Conservation (phyloP, 1,140 invertebrate species). For the Pachypeltis micranthus region DNA sequence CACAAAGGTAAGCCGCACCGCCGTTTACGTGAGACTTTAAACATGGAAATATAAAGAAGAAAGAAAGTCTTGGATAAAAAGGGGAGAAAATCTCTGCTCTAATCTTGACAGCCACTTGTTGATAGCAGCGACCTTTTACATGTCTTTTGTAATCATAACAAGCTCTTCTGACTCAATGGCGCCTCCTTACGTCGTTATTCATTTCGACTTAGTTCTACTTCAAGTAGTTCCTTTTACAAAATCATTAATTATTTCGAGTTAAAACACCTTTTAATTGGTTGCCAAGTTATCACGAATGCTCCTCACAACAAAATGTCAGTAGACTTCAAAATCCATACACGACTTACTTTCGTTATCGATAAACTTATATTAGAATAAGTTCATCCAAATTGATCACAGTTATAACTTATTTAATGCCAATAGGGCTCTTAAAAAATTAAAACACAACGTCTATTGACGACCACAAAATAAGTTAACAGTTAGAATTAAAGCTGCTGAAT, state of each 20-base stretch:
- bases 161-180: no score
- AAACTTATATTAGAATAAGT: not conserved
- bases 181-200: no score
- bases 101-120: not conserved
- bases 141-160: no score
- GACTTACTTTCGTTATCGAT: not conserved
- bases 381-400: not conserved
- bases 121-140: not conserved
- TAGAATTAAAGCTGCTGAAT: not conserved
- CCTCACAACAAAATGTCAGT: no score
- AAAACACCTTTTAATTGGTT: no score
- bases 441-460: not conserved
- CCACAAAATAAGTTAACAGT: not conserved
- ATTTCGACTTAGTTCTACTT: no score
- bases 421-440: not conserved
- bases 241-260: no score
- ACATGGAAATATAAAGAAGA: not conserved
- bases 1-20: not conserved
- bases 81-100: not conserved
- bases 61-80: not conserved
- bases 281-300: no score
- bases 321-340: no score
- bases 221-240: no score
- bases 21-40: not conserved
- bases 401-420: not conserved